These are phyloP conservation scores for Drosophila neotestacea DNA, from an alignment of 2,888 invertebrate species.

Conservation along the genomic window DNA sequence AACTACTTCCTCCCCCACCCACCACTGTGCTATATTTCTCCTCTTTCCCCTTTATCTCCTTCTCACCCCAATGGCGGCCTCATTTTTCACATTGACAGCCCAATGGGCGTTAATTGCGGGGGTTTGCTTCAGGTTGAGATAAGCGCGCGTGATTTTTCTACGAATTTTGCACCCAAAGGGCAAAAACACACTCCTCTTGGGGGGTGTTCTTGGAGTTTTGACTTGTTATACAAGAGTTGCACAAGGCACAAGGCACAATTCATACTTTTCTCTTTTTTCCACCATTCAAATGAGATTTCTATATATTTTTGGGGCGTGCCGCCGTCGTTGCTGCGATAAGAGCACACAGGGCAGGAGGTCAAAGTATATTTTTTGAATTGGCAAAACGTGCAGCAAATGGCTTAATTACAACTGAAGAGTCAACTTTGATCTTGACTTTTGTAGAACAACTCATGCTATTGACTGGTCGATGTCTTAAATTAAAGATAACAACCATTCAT, in stretches of 20 bases:
- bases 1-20: slow-evolving; percentile 42
- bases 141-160: slow-evolving; percentile 83
- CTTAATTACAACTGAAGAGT: slow-evolving; percentile 71
- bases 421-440: slow-evolving; percentile 72
- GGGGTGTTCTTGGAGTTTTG: slow-evolving; percentile 49
- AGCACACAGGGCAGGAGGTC: slow-evolving; percentile 45
- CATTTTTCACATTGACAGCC: slow-evolving; percentile 76
- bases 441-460: slow-evolving; percentile 28
- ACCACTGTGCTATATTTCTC: background rate
- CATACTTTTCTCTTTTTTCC: slow-evolving; percentile 33
- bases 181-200: slow-evolving; percentile 32
- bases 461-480: slow-evolving; percentile 6
- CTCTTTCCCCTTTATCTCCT: background rate
- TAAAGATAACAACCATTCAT: slow-evolving; percentile 1
- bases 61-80: slow-evolving; percentile 26
- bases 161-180: slow-evolving; percentile 75
- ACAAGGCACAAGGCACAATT: slow-evolving; percentile 36
- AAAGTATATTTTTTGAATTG: slow-evolving; percentile 71
- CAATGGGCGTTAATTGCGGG: slow-evolving; percentile 83
- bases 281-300: slow-evolving; percentile 57
- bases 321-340: slow-evolving; percentile 60
- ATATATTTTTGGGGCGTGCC: slow-evolving; percentile 55
- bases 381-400: slow-evolving; percentile 77
- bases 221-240: slow-evolving; percentile 41
- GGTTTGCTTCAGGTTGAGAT: slow-evolving; percentile 79